These are phyloP conservation scores for Pteropus rufus DNA, from an alignment of 2,797 vertebrate species.

Conservation along the genomic window DNA sequence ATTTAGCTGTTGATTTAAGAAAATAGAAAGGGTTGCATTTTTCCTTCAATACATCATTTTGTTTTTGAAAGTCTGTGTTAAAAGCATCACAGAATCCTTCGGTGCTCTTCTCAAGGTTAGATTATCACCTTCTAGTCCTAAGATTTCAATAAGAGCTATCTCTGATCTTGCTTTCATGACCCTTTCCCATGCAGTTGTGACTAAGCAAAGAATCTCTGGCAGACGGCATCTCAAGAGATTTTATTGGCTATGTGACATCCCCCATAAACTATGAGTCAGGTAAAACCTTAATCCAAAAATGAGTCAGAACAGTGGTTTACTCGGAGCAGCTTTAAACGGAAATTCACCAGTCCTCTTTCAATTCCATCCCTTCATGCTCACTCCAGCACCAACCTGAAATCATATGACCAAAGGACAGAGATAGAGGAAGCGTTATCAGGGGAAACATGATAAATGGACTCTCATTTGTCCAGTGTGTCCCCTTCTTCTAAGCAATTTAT, in stretches of 20 bases:
- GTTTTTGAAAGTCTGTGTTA: background rate
- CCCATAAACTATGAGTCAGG: slow-evolving; percentile 45
- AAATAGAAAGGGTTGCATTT: background rate
- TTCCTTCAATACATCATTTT: background rate
- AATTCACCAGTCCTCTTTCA: background rate
- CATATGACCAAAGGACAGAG: background rate
- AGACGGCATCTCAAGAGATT: background rate
- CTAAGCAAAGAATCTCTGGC: slow-evolving; percentile 12
- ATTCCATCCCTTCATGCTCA: background rate
- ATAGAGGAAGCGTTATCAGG: background rate
- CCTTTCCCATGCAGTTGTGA: background rate
- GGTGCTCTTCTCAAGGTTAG: background rate
- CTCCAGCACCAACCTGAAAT: background rate
- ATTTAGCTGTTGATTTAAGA: background rate
- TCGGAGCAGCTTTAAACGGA: background rate
- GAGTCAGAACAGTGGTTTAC: slow-evolving; percentile 31
- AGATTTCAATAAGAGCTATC: background rate
- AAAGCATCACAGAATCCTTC: background rate
- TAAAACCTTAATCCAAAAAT: slow-evolving; percentile 1
- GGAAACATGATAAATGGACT: background rate
- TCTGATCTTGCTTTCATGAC: background rate
- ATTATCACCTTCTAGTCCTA: background rate
- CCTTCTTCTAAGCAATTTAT: too few species aligned
- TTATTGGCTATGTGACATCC: slow-evolving; percentile 8
- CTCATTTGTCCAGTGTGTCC: background rate